phyloP scores from a whole-genome alignment of 2,797 vertebrate species.

The Serranus cabrilla region DNA sequence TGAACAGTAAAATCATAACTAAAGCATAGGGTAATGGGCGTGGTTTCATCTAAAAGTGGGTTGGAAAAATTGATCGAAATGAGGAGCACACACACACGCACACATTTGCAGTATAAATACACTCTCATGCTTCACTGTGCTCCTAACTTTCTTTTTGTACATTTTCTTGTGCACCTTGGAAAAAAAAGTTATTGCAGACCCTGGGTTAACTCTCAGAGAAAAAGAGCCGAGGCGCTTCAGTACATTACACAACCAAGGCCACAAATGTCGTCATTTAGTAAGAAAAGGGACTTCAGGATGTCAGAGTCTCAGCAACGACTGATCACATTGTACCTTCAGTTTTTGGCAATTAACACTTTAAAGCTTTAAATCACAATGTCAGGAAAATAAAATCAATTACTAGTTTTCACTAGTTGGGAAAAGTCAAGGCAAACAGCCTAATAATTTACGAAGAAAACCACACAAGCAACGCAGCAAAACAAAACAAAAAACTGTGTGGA shows the following conservation, averaged over 20 bases:
- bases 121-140: too few relatives aligned
- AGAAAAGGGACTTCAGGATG: slow-evolving; percentile 3
- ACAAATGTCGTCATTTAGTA: neutral
- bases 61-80: too few relatives aligned
- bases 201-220: neutral
- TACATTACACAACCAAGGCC: slow-evolving; percentile 9
- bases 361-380: slow-evolving; percentile 5
- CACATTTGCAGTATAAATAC: too few relatives aligned
- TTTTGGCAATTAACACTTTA: slow-evolving; percentile 7
- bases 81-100: too few relatives aligned
- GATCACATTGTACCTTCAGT: neutral
- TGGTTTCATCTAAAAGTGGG: too few relatives aligned
- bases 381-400: neutral
- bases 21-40: too few relatives aligned
- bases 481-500: neutral
- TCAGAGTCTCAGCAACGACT: neutral
- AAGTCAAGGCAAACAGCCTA: neutral
- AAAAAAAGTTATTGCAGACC: too few relatives aligned
- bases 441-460: neutral
- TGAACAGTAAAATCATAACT: too few relatives aligned
- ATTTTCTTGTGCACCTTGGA: too few relatives aligned
- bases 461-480: neutral
- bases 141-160: too few relatives aligned
- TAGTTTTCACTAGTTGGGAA: neutral
- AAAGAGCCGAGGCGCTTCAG: neutral